Percentiles rank a stretch among this genome's conserved stretches.
These are phyloP conservation scores for Bombylius major DNA, from an alignment of 2,888 invertebrate species.

Conservation along the genomic window DNA sequence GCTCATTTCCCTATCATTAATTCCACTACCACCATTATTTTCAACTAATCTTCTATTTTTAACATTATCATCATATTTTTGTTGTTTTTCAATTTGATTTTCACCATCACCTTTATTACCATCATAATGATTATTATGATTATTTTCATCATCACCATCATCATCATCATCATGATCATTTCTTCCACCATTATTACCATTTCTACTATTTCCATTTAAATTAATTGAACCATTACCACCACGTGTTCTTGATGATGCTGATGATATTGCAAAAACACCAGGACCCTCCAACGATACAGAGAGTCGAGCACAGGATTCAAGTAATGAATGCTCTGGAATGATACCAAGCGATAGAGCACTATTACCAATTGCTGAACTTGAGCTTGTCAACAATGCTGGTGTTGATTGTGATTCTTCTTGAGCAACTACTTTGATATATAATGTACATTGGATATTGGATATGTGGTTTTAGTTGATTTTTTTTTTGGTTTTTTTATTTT, in stretches of 20 bases:
- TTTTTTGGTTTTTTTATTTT: neutral
- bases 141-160: slow-evolving; percentile 22
- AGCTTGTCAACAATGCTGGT: slow-evolving; percentile 65
- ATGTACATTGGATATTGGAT: slow-evolving; percentile 7
- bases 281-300: slow-evolving; percentile 80
- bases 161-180: slow-evolving; percentile 24
- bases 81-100: slow-evolving; percentile 17
- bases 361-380: slow-evolving; percentile 44
- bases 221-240: slow-evolving; percentile 16
- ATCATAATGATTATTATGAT: neutral
- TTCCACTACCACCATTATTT: neutral
- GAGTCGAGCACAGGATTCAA: slow-evolving; percentile 74
- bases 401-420: slow-evolving; percentile 86
- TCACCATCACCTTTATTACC: neutral
- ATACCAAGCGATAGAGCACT: slow-evolving; percentile 58
- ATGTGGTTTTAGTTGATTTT: slow-evolving; percentile 2
- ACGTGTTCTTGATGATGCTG: slow-evolving; percentile 48
- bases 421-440: slow-evolving; percentile 53
- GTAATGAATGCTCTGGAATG: slow-evolving; percentile 73
- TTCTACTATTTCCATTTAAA: slow-evolving; percentile 12
- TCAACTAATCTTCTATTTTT: no score
- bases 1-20: neutral
- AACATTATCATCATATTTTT: slow-evolving; percentile 5
- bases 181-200: slow-evolving; percentile 20
- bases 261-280: slow-evolving; percentile 52